Evolutionary conservation across 2,888 invertebrate species (phyloP), one percentile per base, ranked within the genome.

Genomic region (Torymus auratus): DNA sequence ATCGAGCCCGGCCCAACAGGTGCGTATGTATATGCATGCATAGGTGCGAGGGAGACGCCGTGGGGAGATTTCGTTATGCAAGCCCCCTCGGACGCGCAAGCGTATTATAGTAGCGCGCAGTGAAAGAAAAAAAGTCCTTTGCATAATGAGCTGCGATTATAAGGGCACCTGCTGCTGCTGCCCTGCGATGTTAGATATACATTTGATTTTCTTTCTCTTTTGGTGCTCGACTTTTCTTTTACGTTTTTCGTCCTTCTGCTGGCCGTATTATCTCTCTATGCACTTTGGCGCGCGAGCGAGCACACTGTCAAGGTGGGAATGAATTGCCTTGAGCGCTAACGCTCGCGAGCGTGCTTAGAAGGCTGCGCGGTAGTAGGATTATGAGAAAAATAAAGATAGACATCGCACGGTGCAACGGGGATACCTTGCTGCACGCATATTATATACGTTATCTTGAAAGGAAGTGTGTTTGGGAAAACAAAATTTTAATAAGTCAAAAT

Each of bases 131-230:
- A 70, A 64, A 77, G 52, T 60, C 52, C 55, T 70, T 81, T 81
- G 81, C 81, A 81, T 81, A 81, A 81, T 77, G 77, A 77, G 72
- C 56, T 17, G 12, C 53, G 78, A 70, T 81, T 73, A 81, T 76
- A 65, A 65, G 76, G 73, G 75, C 80, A 78, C 78, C 76, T 82
- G 82, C 68, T 52, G 28, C 17, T 3, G 7, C 28, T 28, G 28
- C 28, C 7, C 2, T 0, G 56, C 56, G 78, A 78, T 71, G 28
- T 68, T 74, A 82, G 82, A 82, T 80, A 82, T 80, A 74, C 70
- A 12, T 73, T 70, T 77, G 77, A 81, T 81, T 76, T 69, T 80
- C 62, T 82, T 61, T 80, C 62, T 82, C 65, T 80, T 14, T 73
- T 13, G 41, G 20, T 14, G 55, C 60, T 68, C 13, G 62, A 62